A percentile compares a stretch with the other conserved stretches of the same genome.
phyloP scores from a whole-genome alignment of 2,797 vertebrate genomes.

The Tympanoctomys barrerae region DNA sequence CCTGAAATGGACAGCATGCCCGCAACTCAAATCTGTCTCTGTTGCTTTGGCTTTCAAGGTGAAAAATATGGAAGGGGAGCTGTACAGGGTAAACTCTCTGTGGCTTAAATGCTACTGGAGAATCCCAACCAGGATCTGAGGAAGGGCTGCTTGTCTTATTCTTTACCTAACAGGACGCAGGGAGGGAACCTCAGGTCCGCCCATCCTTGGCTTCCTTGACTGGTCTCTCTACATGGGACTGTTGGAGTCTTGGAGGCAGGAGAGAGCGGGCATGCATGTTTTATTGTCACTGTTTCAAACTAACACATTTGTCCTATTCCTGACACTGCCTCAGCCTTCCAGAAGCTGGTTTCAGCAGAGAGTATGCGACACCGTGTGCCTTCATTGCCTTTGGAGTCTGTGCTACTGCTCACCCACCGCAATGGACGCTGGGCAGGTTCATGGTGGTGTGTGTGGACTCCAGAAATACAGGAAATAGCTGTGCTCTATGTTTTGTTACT shows the following conservation, averaged over 20 bases:
- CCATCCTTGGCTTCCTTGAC: not conserved
- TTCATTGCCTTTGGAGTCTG: not conserved
- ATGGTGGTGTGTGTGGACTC: conserved; percentile 41
- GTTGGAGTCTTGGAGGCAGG: not conserved
- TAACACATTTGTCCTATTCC: not conserved
- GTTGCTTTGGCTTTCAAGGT: conserved; percentile 54
- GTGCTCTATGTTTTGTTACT: not conserved
- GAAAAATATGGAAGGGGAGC: not conserved
- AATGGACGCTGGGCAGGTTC: conserved; percentile 36
- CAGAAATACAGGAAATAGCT: conserved; percentile 54
- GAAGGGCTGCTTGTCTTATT: not conserved
- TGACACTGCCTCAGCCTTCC: not conserved
- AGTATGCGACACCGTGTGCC: fast-evolving
- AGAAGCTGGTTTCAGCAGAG: conserved; percentile 18
- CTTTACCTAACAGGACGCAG: not conserved
- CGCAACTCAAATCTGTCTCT: not conserved
- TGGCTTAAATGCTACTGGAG: not conserved
- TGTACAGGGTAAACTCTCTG: not conserved
- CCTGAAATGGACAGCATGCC: not conserved
- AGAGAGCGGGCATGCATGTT: not conserved
- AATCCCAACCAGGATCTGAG: not conserved
- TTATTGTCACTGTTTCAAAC: not conserved
- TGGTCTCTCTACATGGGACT: not conserved
- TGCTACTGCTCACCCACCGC: not conserved
- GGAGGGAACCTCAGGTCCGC: not conserved